These are phyloP conservation scores for Macrophya annulata DNA, from an alignment of 2,888 invertebrate species.

Conservation along the genomic window DNA sequence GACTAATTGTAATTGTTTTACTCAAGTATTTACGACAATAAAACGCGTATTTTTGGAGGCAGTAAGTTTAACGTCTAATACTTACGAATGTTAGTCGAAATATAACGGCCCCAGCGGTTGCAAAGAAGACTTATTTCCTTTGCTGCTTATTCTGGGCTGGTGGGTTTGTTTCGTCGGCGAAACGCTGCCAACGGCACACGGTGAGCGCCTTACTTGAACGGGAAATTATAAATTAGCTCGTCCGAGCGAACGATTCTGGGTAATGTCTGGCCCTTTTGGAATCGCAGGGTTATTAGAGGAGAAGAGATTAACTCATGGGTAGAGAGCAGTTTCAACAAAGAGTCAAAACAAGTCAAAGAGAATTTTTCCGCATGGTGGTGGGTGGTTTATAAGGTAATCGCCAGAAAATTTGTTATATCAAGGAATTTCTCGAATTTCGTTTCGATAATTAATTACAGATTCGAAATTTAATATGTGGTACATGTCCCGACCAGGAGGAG, in stretches of 20 bases:
- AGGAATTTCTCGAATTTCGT: constrained; percentile 41
- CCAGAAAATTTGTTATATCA: constrained; percentile 62
- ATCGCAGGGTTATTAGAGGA: constrained; percentile 32
- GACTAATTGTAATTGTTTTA: background rate
- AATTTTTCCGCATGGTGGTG: background rate
- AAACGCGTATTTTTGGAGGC: background rate
- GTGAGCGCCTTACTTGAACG: constrained; percentile 63
- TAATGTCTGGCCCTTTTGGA: constrained; percentile 45
- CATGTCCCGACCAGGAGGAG: constrained; percentile 67
- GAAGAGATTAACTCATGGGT: background rate
- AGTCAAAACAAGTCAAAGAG: constrained; percentile 2
- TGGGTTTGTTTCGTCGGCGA: constrained; percentile 58
- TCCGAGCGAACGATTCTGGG: constrained; percentile 62
- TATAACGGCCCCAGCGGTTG: constrained; percentile 10
- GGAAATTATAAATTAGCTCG: constrained; percentile 70
- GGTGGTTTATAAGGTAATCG: background rate
- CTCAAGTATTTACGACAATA: background rate
- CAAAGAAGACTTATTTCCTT: constrained; percentile 38
- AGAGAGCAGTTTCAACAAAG: background rate
- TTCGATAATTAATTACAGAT: constrained; percentile 53
- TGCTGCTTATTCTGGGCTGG: constrained; percentile 48
- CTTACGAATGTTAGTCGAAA: constrained; percentile 13
- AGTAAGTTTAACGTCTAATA: constrained; percentile 10
- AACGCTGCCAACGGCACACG: constrained; percentile 61
- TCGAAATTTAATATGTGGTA: constrained; percentile 70